Evolutionary conservation across 2,797 vertebrate species (phyloP).

Genomic region (Peromyscus nudipes): DNA sequence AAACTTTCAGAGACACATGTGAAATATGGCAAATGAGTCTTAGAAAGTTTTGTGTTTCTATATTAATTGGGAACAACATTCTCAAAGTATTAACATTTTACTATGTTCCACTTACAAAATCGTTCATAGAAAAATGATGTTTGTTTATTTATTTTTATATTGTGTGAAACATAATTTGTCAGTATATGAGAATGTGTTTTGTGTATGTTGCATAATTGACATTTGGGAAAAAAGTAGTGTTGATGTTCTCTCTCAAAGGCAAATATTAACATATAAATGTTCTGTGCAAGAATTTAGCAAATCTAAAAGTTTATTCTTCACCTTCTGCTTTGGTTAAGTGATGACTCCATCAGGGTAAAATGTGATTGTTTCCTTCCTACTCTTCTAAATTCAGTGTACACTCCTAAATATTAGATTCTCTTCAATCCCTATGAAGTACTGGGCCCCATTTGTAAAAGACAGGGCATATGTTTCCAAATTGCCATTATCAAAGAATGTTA

Average conservation of each 20-base stretch:
- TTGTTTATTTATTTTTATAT: neutral
- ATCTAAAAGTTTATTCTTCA: constrained; percentile 31
- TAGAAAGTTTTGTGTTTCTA: neutral
- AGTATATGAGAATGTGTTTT: constrained; percentile 6
- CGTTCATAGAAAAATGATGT: neutral
- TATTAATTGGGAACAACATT: constrained; percentile 37
- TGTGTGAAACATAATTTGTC: neutral
- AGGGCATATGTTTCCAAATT: constrained; percentile 55
- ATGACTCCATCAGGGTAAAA: neutral
- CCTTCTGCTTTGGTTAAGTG: neutral
- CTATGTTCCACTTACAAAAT: neutral
- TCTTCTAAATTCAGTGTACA: neutral
- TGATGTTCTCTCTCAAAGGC: neutral
- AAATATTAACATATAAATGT: neutral
- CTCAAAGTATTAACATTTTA: constrained; percentile 45
- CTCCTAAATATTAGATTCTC: neutral
- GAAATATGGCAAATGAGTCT: constrained; percentile 39
- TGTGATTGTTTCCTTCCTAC: neutral
- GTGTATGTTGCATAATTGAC: constrained; percentile 33
- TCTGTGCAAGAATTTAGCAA: constrained; percentile 15
- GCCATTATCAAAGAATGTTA: constrained; percentile 64
- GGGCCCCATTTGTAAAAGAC: constrained; percentile 10
- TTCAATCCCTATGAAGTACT: neutral
- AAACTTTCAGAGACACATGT: constrained; percentile 42
- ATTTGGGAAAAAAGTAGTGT: neutral